These are phyloP conservation scores for Ephialtes manifestator DNA, from an alignment of 2,888 invertebrate genomes.

Conservation along the genomic window DNA sequence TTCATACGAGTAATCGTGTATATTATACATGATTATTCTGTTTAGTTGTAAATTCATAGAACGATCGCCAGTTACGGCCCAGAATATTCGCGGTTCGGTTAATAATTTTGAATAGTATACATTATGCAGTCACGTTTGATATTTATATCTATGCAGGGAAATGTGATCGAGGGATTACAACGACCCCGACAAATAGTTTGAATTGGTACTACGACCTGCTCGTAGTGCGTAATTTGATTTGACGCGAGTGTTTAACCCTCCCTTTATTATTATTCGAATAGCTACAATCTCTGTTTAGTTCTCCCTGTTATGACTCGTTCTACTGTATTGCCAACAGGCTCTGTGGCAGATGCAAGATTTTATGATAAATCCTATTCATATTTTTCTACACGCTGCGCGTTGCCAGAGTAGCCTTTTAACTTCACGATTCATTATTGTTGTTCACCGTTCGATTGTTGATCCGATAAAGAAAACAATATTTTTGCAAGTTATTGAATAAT, in stretches of 20 bases:
- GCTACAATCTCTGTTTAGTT: constrained; percentile 55
- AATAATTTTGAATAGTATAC: constrained; percentile 23
- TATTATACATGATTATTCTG: not conserved
- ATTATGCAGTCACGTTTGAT: constrained; percentile 26
- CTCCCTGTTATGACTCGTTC: constrained; percentile 49
- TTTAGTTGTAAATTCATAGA: not conserved
- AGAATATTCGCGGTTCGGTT: constrained; percentile 4
- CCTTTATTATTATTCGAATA: constrained; percentile 67
- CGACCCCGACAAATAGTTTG: constrained; percentile 16
- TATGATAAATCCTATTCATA: constrained; percentile 73
- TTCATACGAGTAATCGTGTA: not conserved
- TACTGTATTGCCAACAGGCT: constrained; percentile 72
- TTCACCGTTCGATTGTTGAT: not conserved
- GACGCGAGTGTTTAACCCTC: constrained; percentile 76
- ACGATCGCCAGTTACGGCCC: not conserved
- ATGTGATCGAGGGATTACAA: constrained; percentile 63
- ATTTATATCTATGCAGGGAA: constrained; percentile 38
- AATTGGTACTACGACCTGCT: constrained; percentile 29
- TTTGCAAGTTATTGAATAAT: too few species aligned
- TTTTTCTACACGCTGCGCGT: constrained; percentile 23
- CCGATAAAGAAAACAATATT: too few species aligned
- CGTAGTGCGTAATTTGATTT: constrained; percentile 77
- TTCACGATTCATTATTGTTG: constrained; percentile 6
- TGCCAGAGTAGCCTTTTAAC: constrained; percentile 9
- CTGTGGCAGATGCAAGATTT: constrained; percentile 79